Percentiles rank a stretch among this genome's conserved stretches.
Evolutionary conservation across 1,140 invertebrate species (phyloP).

Genomic region (Panagrolaimus sp.): DNA sequence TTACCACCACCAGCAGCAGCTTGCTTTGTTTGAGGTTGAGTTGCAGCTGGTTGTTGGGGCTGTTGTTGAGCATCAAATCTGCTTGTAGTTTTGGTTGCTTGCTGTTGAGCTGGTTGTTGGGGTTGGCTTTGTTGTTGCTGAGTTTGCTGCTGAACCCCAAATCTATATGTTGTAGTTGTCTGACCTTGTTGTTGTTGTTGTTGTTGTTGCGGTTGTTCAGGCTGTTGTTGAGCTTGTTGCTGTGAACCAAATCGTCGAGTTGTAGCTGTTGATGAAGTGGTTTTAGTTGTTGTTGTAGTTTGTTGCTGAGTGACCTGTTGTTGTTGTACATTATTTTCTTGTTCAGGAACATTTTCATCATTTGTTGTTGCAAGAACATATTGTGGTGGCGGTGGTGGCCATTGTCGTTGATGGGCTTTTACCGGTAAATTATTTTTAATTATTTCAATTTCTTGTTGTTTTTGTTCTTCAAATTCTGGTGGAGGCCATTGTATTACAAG

Average conservation of each 20-base stretch:
- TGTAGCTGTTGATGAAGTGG: not conserved
- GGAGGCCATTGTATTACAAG: slow-evolving; percentile 33
- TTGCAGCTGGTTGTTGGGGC: not conserved
- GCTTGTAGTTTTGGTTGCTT: not conserved
- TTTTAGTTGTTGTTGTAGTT: not conserved
- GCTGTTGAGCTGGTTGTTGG: not conserved
- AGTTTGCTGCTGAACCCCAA: not conserved
- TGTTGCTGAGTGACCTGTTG: not conserved
- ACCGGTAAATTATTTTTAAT: slow-evolving; percentile 27
- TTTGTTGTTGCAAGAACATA: not conserved
- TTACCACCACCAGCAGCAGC: not conserved
- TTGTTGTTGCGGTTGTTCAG: not conserved
- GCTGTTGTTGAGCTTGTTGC: not conserved
- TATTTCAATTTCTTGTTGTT: slow-evolving; percentile 27
- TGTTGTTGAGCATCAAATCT: not conserved
- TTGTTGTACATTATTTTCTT: too few relatives aligned
- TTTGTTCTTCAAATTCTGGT: slow-evolving; percentile 31
- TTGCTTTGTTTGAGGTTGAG: too few relatives aligned
- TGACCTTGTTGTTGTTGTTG: not conserved
- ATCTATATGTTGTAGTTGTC: not conserved
- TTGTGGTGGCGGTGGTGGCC: slow-evolving; percentile 18
- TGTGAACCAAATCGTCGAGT: not conserved
- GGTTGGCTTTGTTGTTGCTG: too few relatives aligned
- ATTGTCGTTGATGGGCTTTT: slow-evolving; percentile 26
- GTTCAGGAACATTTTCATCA: not conserved